Evolutionary conservation across 2,888 invertebrate species (phyloP).

Genomic region (Leucoma salicis): DNA sequence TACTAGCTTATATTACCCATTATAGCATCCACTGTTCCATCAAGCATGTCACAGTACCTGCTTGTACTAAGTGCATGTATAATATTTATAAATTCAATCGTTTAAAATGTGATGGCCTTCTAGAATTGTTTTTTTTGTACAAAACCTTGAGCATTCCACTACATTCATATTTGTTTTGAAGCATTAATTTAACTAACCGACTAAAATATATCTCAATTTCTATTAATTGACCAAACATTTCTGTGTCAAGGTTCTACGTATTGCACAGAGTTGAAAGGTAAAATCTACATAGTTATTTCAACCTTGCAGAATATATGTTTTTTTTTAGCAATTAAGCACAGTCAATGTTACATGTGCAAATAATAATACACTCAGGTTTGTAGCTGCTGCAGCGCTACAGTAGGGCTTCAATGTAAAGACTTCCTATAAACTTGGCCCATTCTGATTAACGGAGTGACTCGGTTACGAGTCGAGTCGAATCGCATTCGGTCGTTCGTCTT

Average conservation of each 20-base stretch:
- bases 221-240: conserved; percentile 66
- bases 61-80: too few species aligned
- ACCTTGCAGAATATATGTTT: conserved; percentile 65
- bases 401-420: too few species aligned
- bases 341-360: too few species aligned
- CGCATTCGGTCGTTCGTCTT: too few species aligned
- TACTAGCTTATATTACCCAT: too few species aligned
- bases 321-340: conserved; percentile 49
- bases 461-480: too few species aligned
- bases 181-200: conserved; percentile 40
- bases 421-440: too few species aligned
- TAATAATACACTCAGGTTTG: too few species aligned
- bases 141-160: conserved; percentile 29
- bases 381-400: not conserved
- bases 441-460: too few species aligned
- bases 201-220: conserved; percentile 54
- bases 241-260: conserved; percentile 62
- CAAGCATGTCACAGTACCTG: too few species aligned
- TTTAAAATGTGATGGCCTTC: conserved; percentile 24
- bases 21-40: too few species aligned
- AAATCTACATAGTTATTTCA: conserved; percentile 63
- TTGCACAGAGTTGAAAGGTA: conserved; percentile 72
- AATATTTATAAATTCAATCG: too few species aligned
- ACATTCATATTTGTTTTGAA: conserved; percentile 32
- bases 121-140: conserved; percentile 24